phyloP scores from a whole-genome alignment of 37 sponge, comb jelly and placozoan genomes.

The Axinella damicornis region DNA sequence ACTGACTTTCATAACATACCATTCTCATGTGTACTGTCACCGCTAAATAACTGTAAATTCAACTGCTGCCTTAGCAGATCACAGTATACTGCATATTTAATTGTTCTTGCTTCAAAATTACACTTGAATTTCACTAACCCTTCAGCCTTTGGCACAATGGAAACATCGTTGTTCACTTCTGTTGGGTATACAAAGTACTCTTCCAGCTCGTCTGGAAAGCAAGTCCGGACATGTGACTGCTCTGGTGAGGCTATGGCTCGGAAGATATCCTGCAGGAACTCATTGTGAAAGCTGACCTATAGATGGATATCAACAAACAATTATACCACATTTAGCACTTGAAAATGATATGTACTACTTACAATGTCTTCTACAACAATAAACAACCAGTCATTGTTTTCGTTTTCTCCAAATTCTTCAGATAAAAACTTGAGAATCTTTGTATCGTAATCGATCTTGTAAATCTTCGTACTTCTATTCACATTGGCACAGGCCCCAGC shows the following conservation, averaged over 20 bases:
- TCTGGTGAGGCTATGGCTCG: background rate
- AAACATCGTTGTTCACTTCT: background rate
- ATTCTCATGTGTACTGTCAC: too few species aligned
- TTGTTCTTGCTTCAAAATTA: background rate
- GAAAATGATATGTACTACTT: too few species aligned
- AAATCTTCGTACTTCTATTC: constrained; percentile 40
- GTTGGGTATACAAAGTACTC: background rate
- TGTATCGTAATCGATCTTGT: constrained; percentile 44
- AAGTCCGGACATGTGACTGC: background rate
- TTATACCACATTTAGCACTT: too few species aligned
- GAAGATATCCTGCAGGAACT: background rate
- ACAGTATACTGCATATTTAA: too few species aligned
- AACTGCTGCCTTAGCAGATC: too few species aligned
- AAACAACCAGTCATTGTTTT: constrained; percentile 67
- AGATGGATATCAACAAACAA: too few species aligned
- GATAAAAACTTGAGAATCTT: constrained; percentile 57
- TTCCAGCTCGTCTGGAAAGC: background rate
- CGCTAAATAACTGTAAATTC: too few species aligned
- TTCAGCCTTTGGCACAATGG: background rate
- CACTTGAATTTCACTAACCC: too few species aligned
- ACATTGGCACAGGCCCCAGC: constrained; percentile 68
- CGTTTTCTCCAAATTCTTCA: constrained; percentile 13
- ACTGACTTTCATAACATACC: too few species aligned
- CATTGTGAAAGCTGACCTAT: background rate
- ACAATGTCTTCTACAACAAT: constrained; percentile 61